Conservation (phyloP, 2,888 invertebrate genomes). For the Chrysolina haemoptera region DNA sequence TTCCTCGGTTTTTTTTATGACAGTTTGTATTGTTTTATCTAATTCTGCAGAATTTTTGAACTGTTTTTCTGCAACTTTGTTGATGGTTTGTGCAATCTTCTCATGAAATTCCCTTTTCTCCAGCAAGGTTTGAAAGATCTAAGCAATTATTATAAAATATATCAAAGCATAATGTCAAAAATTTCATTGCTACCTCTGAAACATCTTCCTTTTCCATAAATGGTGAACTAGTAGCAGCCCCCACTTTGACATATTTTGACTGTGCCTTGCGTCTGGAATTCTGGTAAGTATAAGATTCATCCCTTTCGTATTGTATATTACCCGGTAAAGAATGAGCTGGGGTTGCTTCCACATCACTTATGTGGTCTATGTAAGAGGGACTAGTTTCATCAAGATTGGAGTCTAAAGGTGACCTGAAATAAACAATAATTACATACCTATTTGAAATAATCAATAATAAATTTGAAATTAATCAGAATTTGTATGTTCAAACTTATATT, state of each 20-base stretch:
- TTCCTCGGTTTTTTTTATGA: conserved; percentile 70
- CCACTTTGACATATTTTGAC: conserved; percentile 29
- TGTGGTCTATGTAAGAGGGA: conserved; percentile 39
- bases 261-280: conserved; percentile 37
- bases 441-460: neutral
- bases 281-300: conserved; percentile 37
- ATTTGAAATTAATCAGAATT: neutral
- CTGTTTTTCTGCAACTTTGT: conserved; percentile 65
- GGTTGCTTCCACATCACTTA: conserved; percentile 59
- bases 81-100: conserved; percentile 73
- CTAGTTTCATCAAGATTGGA: conserved; percentile 44
- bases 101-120: conserved; percentile 72
- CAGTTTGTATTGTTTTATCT: conserved; percentile 70
- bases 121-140: conserved; percentile 66
- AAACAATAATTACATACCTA: conserved; percentile 2
- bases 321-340: conserved; percentile 57
- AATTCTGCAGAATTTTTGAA: conserved; percentile 62
- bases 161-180: neutral
- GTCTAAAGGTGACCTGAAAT: conserved; percentile 45
- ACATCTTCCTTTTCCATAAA: conserved; percentile 41
- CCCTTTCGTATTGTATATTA: conserved; percentile 47
- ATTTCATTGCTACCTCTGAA: conserved; percentile 25
- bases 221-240: conserved; percentile 25
- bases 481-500: neutral
- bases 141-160: conserved; percentile 14